phyloP scores from a whole-genome alignment of 2,797 vertebrate species.

The Graptemys geographica region DNA sequence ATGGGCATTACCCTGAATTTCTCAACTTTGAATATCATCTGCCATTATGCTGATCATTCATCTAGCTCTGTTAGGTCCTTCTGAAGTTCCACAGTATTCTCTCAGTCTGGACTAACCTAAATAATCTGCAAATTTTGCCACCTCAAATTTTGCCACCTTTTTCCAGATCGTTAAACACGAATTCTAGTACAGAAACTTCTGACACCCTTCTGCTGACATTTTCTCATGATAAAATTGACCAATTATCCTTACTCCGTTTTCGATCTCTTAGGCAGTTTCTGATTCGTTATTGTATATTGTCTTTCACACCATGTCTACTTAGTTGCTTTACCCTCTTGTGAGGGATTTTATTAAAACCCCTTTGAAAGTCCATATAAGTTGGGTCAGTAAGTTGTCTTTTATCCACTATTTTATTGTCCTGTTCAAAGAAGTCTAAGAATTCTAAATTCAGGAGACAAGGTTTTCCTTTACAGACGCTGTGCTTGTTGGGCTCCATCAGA shows the following conservation, averaged over 20 bases:
- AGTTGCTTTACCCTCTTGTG: not conserved
- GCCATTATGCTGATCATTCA: not conserved
- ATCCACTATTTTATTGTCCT: not conserved
- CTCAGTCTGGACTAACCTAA: not conserved
- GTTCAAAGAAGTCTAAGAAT: not conserved
- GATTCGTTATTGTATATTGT: conserved; percentile 6
- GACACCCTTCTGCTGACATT: not conserved
- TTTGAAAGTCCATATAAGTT: not conserved
- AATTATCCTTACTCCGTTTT: not conserved
- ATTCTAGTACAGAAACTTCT: not conserved
- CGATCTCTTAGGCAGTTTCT: not conserved
- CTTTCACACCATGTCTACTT: not conserved
- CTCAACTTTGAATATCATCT: not conserved
- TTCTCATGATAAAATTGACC: conserved; percentile 20
- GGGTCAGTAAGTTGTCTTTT: not conserved
- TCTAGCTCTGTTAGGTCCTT: not conserved
- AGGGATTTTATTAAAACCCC: not conserved
- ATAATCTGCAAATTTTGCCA: not conserved
- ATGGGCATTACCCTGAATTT: not conserved
- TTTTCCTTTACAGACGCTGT: not conserved
- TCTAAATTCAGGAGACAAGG: not conserved
- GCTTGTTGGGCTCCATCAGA: not conserved
- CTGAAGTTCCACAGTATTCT: not conserved
- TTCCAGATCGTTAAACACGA: not conserved
- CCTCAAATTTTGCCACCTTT: not conserved